Percentiles rank a stretch among this genome's conserved stretches.
Conservation (phyloP, 2,888 invertebrate species). For the Zonitis immaculata region DNA sequence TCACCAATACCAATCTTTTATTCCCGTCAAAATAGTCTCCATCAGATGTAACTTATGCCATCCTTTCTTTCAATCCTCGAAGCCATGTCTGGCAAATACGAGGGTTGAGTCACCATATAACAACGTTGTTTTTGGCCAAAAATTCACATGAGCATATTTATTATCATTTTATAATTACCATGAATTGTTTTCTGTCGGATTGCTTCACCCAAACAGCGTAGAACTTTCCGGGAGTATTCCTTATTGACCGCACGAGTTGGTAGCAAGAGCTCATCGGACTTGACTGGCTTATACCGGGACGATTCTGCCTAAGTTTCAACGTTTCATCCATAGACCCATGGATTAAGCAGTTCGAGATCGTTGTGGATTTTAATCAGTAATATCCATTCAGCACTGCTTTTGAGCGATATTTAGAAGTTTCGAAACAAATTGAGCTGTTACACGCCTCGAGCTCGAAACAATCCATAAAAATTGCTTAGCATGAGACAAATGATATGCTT, state of each 20-base stretch:
- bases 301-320: too few species aligned
- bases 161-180: neutral
- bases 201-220: slow-evolving; percentile 19
- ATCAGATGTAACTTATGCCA: slow-evolving; percentile 3
- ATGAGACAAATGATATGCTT: too few species aligned
- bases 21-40: slow-evolving; percentile 7
- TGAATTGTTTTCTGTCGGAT: slow-evolving; percentile 4
- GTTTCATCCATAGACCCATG: neutral
- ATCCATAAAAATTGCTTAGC: too few species aligned
- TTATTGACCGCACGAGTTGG: slow-evolving; percentile 18
- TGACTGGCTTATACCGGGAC: too few species aligned
- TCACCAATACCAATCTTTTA: neutral
- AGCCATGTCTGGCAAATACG: slow-evolving; percentile 13
- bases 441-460: neutral
- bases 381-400: too few species aligned
- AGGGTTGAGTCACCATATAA: slow-evolving; percentile 8
- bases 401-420: too few species aligned
- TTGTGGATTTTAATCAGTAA: too few species aligned
- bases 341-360: too few species aligned
- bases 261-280: slow-evolving; percentile 16
- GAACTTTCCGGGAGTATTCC: slow-evolving; percentile 16
- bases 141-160: neutral
- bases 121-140: slow-evolving; percentile 6
- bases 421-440: too few species aligned
- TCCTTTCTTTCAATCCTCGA: slow-evolving; percentile 6